A percentile compares a stretch with the other conserved stretches of the same genome.
phyloP scores from a whole-genome alignment of 2,888 invertebrate genomes.

The Cheilosia vernalis region DNA sequence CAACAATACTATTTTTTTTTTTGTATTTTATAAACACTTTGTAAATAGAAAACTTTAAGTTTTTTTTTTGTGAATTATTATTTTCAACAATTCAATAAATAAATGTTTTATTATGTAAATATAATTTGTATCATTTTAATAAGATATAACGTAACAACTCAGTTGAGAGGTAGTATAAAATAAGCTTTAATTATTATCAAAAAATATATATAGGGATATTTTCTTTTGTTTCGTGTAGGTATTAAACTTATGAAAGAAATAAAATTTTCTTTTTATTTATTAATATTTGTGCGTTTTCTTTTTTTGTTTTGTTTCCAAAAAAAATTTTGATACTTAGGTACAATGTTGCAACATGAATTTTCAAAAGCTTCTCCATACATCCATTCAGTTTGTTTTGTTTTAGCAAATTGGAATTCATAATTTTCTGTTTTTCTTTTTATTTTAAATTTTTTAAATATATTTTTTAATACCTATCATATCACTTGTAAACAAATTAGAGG shows the following conservation, averaged over 20 bases:
- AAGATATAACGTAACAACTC: slow-evolving; percentile 40
- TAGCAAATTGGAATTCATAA: slow-evolving; percentile 64
- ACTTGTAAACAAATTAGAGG: slow-evolving; percentile 73
- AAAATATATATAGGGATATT: slow-evolving; percentile 62
- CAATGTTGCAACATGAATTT: slow-evolving; percentile 73
- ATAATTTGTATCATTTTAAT: slow-evolving; percentile 27
- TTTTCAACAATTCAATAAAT: slow-evolving; percentile 46
- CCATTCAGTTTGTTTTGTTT: slow-evolving; percentile 37
- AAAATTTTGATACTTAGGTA: slow-evolving; percentile 74
- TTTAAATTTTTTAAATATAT: slow-evolving; percentile 22
- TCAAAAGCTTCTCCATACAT: slow-evolving; percentile 58
- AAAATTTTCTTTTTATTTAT: slow-evolving; percentile 21
- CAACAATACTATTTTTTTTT: slow-evolving; percentile 20
- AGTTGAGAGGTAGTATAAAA: slow-evolving; percentile 60
- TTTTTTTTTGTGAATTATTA: background rate
- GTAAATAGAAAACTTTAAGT: slow-evolving; percentile 54
- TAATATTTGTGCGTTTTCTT: slow-evolving; percentile 74
- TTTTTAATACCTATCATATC: slow-evolving; percentile 69
- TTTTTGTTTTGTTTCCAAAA: slow-evolving; percentile 57
- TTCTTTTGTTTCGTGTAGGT: slow-evolving; percentile 21
- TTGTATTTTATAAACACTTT: slow-evolving; percentile 22
- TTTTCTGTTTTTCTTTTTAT: slow-evolving; percentile 27
- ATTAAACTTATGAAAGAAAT: slow-evolving; percentile 38
- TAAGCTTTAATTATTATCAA: slow-evolving; percentile 59
- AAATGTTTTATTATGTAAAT: slow-evolving; percentile 34